phyloP scores from a whole-genome alignment of 2,797 vertebrate genomes.

The Percopsis omiscomaycus region DNA sequence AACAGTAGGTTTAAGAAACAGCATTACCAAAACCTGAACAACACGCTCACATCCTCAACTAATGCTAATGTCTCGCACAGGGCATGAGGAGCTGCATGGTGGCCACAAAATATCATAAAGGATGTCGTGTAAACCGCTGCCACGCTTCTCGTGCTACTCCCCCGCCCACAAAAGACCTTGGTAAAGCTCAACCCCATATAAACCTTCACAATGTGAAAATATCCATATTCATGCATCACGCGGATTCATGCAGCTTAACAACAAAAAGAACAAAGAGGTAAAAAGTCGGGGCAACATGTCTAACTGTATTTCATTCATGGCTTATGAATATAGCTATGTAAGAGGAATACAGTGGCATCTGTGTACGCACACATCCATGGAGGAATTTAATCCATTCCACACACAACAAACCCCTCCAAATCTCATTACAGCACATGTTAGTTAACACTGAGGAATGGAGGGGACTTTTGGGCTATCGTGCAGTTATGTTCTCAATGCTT shows the following conservation, averaged over 20 bases:
- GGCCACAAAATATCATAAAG: not conserved
- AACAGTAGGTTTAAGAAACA: not conserved
- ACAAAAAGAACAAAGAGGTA: constrained; percentile 23
- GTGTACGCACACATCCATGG: constrained; percentile 35
- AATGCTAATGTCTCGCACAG: not conserved
- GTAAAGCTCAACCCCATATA: not conserved
- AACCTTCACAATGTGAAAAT: constrained; percentile 7
- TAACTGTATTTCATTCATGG: constrained; percentile 28
- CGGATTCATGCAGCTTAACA: constrained; percentile 30
- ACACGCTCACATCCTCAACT: not conserved
- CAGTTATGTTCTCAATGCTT: not conserved
- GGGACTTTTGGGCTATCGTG: not conserved
- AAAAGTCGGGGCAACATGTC: constrained; percentile 19
- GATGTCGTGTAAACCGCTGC: too few relatives aligned
- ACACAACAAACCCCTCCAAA: constrained; percentile 42
- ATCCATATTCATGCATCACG: not conserved
- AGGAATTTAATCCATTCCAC: constrained; percentile 41
- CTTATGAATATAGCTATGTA: constrained; percentile 38
- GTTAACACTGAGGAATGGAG: constrained; percentile 23
- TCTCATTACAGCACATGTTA: constrained; percentile 46
- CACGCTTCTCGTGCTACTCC: too few relatives aligned
- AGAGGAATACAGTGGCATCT: constrained; percentile 33
- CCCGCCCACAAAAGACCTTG: not conserved
- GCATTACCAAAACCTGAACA: not conserved
- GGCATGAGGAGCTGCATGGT: not conserved